These are phyloP conservation scores for Hirtodrosophila confusa DNA, from an alignment of 2,888 invertebrate species.

Conservation along the genomic window DNA sequence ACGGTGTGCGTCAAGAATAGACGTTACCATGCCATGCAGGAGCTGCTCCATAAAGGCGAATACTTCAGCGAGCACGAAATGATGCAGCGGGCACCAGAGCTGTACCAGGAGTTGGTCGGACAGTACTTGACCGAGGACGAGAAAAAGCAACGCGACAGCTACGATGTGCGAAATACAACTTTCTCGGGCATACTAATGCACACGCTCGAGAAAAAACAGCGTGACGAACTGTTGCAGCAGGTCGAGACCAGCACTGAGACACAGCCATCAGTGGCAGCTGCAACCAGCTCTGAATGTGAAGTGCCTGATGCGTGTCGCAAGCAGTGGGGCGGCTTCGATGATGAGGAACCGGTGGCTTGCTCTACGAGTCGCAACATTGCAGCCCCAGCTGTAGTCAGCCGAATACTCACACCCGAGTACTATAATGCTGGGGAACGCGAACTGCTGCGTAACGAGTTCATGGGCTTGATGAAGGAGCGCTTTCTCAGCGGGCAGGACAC, in stretches of 20 bases:
- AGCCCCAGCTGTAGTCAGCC: not conserved
- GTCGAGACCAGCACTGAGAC: slow-evolving; percentile 18
- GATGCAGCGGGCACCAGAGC: slow-evolving; percentile 94
- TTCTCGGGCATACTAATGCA: slow-evolving; percentile 92
- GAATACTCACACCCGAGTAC: slow-evolving; percentile 49
- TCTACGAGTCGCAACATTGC: slow-evolving; percentile 55
- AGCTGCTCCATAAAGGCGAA: slow-evolving; percentile 86
- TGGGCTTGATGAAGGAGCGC: slow-evolving; percentile 92
- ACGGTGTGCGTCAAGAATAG: slow-evolving; percentile 89
- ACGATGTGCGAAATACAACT: slow-evolving; percentile 85
- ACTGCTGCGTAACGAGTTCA: slow-evolving; percentile 91
- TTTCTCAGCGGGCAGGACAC: slow-evolving; percentile 92
- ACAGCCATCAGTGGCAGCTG: not conserved
- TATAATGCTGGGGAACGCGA: slow-evolving; percentile 86
- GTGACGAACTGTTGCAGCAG: slow-evolving; percentile 86
- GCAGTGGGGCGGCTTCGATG: slow-evolving; percentile 87
- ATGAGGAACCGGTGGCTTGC: slow-evolving; percentile 82
- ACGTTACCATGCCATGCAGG: slow-evolving; percentile 91
- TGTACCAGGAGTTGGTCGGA: slow-evolving; percentile 95
- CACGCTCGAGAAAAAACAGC: slow-evolving; percentile 90
- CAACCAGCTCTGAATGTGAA: slow-evolving; percentile 63
- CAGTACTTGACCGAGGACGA: slow-evolving; percentile 92
- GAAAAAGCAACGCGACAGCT: slow-evolving; percentile 87
- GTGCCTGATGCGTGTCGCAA: slow-evolving; percentile 79
- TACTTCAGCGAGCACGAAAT: slow-evolving; percentile 97